phyloP scores from a whole-genome alignment of 2,888 invertebrate species.

The Trichacis sp. region DNA sequence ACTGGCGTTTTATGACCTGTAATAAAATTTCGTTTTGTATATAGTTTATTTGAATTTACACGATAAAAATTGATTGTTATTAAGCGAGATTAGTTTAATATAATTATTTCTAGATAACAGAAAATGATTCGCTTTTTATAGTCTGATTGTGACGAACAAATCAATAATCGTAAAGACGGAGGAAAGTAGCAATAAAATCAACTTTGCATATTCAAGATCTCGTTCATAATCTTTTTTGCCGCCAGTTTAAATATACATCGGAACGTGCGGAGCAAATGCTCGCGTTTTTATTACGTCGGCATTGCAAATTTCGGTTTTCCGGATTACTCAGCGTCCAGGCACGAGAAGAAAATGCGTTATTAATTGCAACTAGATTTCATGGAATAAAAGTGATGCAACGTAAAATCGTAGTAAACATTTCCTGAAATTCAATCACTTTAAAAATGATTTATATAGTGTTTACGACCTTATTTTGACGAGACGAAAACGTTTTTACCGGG shows the following conservation, averaged over 20 bases:
- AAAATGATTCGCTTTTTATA: background rate
- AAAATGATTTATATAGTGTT: too few species aligned
- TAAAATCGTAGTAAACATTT: too few species aligned
- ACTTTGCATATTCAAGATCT: background rate
- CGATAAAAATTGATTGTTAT: background rate
- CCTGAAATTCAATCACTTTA: too few species aligned
- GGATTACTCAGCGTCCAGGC: background rate
- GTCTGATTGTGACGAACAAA: background rate
- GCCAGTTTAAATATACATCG: background rate
- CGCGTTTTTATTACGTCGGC: background rate
- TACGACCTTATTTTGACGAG: too few species aligned
- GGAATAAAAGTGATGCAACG: too few species aligned
- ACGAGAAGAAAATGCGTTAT: too few species aligned
- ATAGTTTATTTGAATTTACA: background rate
- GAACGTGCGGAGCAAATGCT: background rate
- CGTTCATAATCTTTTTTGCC: background rate
- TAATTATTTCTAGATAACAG: background rate
- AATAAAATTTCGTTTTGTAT: background rate
- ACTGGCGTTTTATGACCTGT: background rate
- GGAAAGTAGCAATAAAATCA: background rate
- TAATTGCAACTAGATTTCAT: too few species aligned
- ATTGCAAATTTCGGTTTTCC: background rate
- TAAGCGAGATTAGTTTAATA: background rate
- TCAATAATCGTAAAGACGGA: background rate
- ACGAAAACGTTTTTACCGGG: too few species aligned